These are phyloP conservation scores for Dinothrombium tinctorium DNA, from an alignment of 1,140 invertebrate genomes.

Conservation along the genomic window DNA sequence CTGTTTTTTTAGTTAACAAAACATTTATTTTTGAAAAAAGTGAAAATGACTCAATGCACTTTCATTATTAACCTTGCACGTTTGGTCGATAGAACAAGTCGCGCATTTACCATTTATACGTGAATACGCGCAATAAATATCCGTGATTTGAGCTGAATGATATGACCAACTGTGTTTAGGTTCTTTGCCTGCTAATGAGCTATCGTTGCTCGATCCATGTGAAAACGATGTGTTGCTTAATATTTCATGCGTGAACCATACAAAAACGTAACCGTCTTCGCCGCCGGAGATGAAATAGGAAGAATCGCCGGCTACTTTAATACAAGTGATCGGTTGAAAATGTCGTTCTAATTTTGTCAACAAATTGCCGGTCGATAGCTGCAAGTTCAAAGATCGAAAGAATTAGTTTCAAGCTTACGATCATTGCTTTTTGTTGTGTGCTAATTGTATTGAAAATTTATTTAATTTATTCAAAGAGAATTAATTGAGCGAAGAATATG, in stretches of 20 bases:
- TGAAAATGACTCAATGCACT: neutral
- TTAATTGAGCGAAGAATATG: no score
- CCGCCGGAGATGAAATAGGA: constrained; percentile 42
- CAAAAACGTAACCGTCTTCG: constrained; percentile 57
- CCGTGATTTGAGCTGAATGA: constrained; percentile 47
- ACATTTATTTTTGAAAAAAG: neutral
- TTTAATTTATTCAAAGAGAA: no score
- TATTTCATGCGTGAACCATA: constrained; percentile 34
- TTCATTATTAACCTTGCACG: constrained; percentile 35
- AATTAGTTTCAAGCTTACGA: no score
- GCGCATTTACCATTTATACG: constrained; percentile 37
- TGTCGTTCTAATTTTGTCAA: constrained; percentile 42
- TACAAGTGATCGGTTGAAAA: constrained; percentile 46
- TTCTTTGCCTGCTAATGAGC: neutral
- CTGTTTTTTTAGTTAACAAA: constrained; percentile 14
- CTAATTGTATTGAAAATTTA: no score
- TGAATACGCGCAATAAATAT: constrained; percentile 30
- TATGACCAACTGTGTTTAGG: constrained; percentile 33
- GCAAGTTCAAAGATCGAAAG: neutral
- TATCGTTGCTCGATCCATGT: constrained; percentile 12
- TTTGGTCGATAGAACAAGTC: constrained; percentile 52
- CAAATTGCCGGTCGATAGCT: constrained; percentile 44
- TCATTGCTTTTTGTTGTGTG: no score
- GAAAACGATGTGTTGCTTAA: constrained; percentile 15
- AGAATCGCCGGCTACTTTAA: constrained; percentile 46